A percentile compares a stretch with the other conserved stretches of the same genome.
Evolutionary conservation across 64 coral and sea anemone species (phyloP).

Genomic region (Dendrophyllia cribrosa): DNA sequence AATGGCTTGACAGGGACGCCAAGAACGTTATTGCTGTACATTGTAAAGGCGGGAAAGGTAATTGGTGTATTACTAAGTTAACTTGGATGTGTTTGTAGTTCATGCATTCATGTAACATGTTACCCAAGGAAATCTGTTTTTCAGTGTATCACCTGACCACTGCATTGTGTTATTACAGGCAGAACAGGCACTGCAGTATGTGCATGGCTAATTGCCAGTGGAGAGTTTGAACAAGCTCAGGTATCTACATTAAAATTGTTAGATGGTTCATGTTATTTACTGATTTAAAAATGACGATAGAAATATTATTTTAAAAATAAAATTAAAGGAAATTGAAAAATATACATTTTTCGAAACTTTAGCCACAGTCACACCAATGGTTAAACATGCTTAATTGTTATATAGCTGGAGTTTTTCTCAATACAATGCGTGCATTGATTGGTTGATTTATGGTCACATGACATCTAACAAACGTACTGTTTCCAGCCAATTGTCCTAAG

Average conservation of each 20-base stretch:
- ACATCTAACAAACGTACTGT: no score
- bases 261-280: neutral
- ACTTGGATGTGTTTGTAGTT: neutral
- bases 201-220: conserved; percentile 93
- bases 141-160: no score
- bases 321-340: no score
- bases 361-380: no score
- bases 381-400: no score
- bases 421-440: no score
- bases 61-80: neutral
- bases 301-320: neutral
- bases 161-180: conserved; percentile 35
- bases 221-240: conserved; percentile 88
- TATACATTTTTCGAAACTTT: no score
- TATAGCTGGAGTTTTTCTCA: no score
- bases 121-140: no score
- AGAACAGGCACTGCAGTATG: conserved; percentile 97
- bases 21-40: conserved; percentile 96
- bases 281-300: neutral
- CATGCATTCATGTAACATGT: no score
- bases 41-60: conserved; percentile 99
- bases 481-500: no score
- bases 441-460: no score
- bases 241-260: conserved; percentile 4
- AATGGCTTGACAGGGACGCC: conserved; percentile 91